Base-by-base conservation (phyloP, 1,140 invertebrate genomes). In the Liolophura sinensis region DNA sequence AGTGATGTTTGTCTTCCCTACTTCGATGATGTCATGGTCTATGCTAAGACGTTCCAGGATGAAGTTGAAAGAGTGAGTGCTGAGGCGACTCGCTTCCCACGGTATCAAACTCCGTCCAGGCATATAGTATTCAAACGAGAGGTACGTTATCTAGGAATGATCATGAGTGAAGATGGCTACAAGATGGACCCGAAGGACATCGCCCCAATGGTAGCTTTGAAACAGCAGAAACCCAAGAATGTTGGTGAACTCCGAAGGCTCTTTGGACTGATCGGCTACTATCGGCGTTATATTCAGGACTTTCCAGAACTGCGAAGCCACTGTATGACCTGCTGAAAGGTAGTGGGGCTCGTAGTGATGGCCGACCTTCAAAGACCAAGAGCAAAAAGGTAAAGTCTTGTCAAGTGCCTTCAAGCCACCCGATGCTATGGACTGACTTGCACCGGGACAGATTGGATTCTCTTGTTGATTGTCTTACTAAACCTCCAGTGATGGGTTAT, bases 241-340 rank as follows among this genome's bases (percentile, higher is more conserved):
- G 65, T 79, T 7, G 79, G 80, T 47, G 79, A 86, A 49, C 25
- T 88, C 0, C 67, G 82, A 56, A 47, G 77, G 48, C 85, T 88
- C 64, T 46, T 88, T 0, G 87, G 87, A 5, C 69, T 88, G 22
- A 50, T 82, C 31, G 77, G 79, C 48, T 86, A 83, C 65, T 82
- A 82, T 66, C 55, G 79, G 1, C 69, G 73, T 63, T 86, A 84
- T 69, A 75, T 87, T 24, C 78, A 64, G 64, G 75, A 78, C 60
- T 71, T 74, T 77, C 82, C 82, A n/a, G 68, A 6, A 40, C 40
- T 31, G 64, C 68, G 18, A 67, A 68, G 51, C 57, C 48, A 16
- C 24, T 69, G n/a, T 63, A 65, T 56, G 50, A 65, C 11, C 54
- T 69, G n/a, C 52, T 65, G 20, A 67, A 79, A 69, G 31, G 73